Conservation (phyloP, 2,113 vertebrate genomes). For the Gymnobelideus leadbeateri region DNA sequence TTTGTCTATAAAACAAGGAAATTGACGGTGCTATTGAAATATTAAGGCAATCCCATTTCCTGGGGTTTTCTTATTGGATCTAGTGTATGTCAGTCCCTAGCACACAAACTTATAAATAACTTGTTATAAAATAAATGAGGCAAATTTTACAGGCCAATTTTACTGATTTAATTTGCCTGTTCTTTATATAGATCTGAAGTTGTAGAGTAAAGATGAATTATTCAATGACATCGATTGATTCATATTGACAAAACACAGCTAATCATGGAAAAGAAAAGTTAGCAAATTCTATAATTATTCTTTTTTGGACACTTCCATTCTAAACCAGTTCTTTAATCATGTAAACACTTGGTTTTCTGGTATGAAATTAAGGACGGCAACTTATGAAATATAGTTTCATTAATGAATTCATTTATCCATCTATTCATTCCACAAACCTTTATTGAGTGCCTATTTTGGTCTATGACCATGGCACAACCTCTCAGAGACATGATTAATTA, state of each 20-base stretch:
- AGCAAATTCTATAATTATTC: not conserved
- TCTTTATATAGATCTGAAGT: not conserved
- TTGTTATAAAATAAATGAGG: slow-evolving; percentile 42
- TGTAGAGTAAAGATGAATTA: slow-evolving; percentile 31
- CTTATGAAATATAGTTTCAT: not conserved
- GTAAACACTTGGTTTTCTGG: not conserved
- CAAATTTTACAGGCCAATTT: slow-evolving; percentile 7
- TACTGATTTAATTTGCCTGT: not conserved
- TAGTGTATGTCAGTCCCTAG: not conserved
- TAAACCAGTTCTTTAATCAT: slow-evolving; percentile 4
- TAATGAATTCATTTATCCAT: not conserved
- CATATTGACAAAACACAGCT: slow-evolving; percentile 4
- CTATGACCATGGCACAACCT: not conserved
- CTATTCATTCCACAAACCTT: not conserved
- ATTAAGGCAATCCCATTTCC: not conserved
- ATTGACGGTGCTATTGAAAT: not conserved
- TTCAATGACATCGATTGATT: not conserved
- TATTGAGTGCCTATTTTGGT: not conserved
- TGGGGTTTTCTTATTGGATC: not conserved
- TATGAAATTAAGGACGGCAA: not conserved
- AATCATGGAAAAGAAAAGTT: not conserved
- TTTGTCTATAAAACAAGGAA: not conserved
- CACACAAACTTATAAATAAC: not conserved
- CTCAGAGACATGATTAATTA: not conserved
- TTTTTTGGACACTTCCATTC: not conserved